Percentiles rank a stretch among this genome's conserved stretches.
These are phyloP conservation scores for Steatornis caripensis DNA, from an alignment of 2,113 vertebrate species.

Conservation along the genomic window DNA sequence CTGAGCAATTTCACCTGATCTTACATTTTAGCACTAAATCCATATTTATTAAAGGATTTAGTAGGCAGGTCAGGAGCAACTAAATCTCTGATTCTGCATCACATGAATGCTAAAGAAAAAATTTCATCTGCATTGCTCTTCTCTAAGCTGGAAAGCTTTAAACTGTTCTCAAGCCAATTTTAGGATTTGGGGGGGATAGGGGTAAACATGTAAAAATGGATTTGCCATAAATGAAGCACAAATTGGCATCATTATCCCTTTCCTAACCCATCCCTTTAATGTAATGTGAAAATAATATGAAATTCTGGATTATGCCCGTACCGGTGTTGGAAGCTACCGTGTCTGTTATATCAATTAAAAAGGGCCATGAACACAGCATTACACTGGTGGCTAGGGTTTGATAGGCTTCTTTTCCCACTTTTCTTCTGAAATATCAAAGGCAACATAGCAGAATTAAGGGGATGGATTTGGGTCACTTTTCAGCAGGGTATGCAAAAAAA, in stretches of 20 bases:
- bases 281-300: background rate
- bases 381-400: background rate
- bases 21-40: slow-evolving; percentile 44
- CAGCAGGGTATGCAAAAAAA: background rate
- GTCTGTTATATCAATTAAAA: background rate
- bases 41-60: slow-evolving; percentile 60
- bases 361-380: background rate
- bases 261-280: slow-evolving; percentile 19
- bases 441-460: background rate
- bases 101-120: slow-evolving; percentile 33
- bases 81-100: slow-evolving; percentile 28
- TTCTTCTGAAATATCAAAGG: slow-evolving; percentile 17
- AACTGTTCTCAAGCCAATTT: slow-evolving; percentile 7
- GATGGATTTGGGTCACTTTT: background rate
- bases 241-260: slow-evolving; percentile 31
- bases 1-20: slow-evolving; percentile 39
- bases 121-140: background rate
- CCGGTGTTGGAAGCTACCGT: background rate
- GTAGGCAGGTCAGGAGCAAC: slow-evolving; percentile 2
- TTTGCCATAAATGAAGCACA: slow-evolving; percentile 25
- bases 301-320: background rate
- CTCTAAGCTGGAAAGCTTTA: background rate
- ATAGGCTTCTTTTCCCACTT: background rate
- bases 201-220: slow-evolving; percentile 27
- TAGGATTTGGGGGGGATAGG: background rate